Evolutionary conservation across 2,888 invertebrate species (phyloP), one percentile per base, ranked within the genome.

Genomic region (Hypomecis atomaria): DNA sequence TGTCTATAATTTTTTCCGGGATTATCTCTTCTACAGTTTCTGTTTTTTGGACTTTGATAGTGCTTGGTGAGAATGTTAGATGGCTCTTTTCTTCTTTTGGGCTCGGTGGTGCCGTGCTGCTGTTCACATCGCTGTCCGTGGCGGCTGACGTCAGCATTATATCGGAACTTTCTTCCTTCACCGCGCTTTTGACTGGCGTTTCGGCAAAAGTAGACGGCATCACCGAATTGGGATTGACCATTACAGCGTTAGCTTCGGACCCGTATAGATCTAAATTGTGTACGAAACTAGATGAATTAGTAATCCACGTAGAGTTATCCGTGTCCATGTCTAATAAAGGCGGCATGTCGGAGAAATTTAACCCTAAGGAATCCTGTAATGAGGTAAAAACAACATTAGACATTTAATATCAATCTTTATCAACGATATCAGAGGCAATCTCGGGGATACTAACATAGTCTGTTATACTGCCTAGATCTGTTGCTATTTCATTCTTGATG

Each of bases 161-260:
- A 75, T 92, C 89, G 1, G 92, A 92, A 5, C 92, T 87, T 71
- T 92, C 92, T 75, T 93, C 92, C 75, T 93, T 93, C 5, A 92
- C 90, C 43, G 87, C 82, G 66, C 78, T 87, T 76, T 92, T 92
- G 8, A 89, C 83, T 36, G 93, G 93, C 5, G 93, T 92, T 71
- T 93, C 93, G 33, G 93, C 91, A 65, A 95, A 94, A 70, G 96
- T 94, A 44, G 96, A 93, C 1, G 98, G 98, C 95, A 98, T 96
- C 48, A 98, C 97, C 36, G 96, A 97, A 80, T 97, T 97, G 5
- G 98, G 98, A 89, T 98, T 98, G 5, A 98, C 98, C 94, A 98
- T 95, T 71, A 97, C 95, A 10, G 95, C 95, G 67, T 95, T 95
- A 47, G 95, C 96, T 81, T 96, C 96, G 8, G 94, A 94, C 36